These are phyloP conservation scores for Gobius niger DNA, from an alignment of 2,113 vertebrate species.

Conservation along the genomic window DNA sequence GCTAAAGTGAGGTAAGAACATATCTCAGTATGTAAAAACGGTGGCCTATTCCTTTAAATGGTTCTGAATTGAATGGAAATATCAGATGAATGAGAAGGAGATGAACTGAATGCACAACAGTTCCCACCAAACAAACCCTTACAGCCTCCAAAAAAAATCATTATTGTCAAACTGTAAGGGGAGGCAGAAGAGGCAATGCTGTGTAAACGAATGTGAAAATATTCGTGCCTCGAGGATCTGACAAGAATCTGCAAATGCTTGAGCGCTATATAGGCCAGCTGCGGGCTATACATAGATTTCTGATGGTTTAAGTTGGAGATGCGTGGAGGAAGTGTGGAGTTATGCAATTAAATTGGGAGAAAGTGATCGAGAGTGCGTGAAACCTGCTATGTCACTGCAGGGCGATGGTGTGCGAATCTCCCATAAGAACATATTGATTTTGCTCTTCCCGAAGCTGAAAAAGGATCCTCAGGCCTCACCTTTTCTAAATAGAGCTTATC, in stretches of 20 bases:
- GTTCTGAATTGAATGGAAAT: too few relatives aligned
- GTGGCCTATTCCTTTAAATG: too few relatives aligned
- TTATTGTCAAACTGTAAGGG: neutral
- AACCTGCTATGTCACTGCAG: neutral
- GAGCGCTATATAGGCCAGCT: neutral
- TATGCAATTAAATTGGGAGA: neutral
- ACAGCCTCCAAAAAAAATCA: too few relatives aligned
- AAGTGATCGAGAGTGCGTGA: neutral
- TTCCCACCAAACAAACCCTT: too few relatives aligned
- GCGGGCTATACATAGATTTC: neutral
- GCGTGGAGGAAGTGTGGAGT: neutral
- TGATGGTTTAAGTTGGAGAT: neutral
- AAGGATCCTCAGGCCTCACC: neutral
- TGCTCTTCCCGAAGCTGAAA: neutral
- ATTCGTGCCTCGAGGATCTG: neutral
- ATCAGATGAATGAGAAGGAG: too few relatives aligned
- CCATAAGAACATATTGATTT: slow-evolving; percentile 1
- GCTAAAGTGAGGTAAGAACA: too few relatives aligned
- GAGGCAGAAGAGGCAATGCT: neutral
- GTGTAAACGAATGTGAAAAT: neutral
- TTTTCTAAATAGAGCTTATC: neutral
- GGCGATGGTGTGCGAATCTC: neutral
- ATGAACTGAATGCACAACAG: too few relatives aligned
- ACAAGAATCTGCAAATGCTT: neutral
- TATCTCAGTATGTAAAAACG: too few relatives aligned